Percentiles rank a stretch among this genome's conserved stretches.
Conservation (phyloP, 2,888 invertebrate species). For the Phymatocera aterrima region DNA sequence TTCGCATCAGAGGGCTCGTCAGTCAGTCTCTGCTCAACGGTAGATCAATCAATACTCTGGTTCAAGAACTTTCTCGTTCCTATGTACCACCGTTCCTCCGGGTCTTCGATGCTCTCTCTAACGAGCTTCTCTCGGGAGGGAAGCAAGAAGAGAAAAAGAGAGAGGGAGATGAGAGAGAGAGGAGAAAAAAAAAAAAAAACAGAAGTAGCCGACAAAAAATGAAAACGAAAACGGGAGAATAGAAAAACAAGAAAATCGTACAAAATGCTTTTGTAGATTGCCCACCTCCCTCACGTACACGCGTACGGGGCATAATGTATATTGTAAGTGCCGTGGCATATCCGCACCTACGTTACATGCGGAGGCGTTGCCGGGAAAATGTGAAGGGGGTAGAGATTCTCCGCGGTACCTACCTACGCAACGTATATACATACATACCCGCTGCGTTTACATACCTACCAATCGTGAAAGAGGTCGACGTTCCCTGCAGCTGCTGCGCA, state of each 20-base stretch:
- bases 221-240: slow-evolving; percentile 51
- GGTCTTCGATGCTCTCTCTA: slow-evolving; percentile 53
- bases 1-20: slow-evolving; percentile 62
- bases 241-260: slow-evolving; percentile 66
- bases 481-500: not conserved
- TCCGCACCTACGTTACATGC: slow-evolving; percentile 12
- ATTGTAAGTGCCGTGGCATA: not conserved
- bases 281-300: slow-evolving; percentile 53
- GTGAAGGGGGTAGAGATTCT: not conserved
- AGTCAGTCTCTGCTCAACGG: slow-evolving; percentile 63
- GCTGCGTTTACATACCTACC: not conserved
- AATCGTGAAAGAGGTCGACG: not conserved
- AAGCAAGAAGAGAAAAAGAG: not conserved
- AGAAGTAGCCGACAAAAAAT: slow-evolving; percentile 29
- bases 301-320: not conserved
- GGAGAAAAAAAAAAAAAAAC: slow-evolving; percentile 16
- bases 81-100: not conserved
- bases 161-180: slow-evolving; percentile 16
- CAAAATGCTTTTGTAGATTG: slow-evolving; percentile 69
- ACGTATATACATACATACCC: not conserved
- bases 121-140: slow-evolving; percentile 67
- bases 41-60: slow-evolving; percentile 71
- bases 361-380: slow-evolving; percentile 61
- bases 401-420: not conserved
- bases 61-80: slow-evolving; percentile 58